Base-by-base conservation (phyloP, 2,888 invertebrate species). In the Lasioglossum zephyrum region DNA sequence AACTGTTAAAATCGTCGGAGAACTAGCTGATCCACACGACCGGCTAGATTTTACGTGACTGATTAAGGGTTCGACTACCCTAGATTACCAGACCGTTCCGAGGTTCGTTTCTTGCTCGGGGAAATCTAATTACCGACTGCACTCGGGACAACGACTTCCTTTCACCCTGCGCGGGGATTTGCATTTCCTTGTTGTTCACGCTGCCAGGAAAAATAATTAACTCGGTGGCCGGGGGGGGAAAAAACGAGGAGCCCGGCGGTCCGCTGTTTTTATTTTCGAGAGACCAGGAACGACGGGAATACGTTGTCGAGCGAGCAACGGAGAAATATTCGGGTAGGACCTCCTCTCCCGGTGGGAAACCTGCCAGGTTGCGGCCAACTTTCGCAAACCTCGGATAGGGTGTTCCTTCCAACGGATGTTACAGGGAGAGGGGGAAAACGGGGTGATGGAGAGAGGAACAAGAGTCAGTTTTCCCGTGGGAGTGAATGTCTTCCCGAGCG, bases 331-430 rank as follows among this genome's bases (percentile, higher is more conserved):
- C 82, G 82, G 82, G 80, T 84, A 72, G 76, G 79, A 81, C 80
- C 81, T 77, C 39, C 39, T 39, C 60, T 80, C 60, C 26, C 60
- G 84, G 73, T 81, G 90, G 88, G 86, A 86, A 86, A 84, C 70
- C 90, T 90, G 87, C 85, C 85, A 87, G 89, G 89, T 82, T 90
- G 87, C 86, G 83, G 83, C 49, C 77, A 82, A 88, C 78, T 90
- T 87, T 90, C 80, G 74, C 70, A 81, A 77, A 84, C 84, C 82
- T 86, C 81, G 31, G 26, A 49, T 82, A 60, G 81, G 77, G 66
- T 73, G 85, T 77, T 85, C 73, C 79, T 36, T 36, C 69, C 26
- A 49, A 76, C 49, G 85, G 41, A 26, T 72, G 66, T 36, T 66
- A 22, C 66, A 18, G 78, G 49, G 44, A 47, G 16, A 53, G 44